Evolutionary conservation across 1,140 invertebrate genomes (phyloP), one percentile per base, ranked within the genome.

Genomic region (Octopus sinensis): DNA sequence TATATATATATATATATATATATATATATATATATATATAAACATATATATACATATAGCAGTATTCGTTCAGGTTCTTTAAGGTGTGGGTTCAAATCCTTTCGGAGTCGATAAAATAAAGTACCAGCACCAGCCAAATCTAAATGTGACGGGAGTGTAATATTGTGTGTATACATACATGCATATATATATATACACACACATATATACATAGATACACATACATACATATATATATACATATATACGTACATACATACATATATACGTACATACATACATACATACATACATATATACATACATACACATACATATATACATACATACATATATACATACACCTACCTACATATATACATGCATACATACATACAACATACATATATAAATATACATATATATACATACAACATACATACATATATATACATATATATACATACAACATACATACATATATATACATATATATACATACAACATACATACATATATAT

Each of bases 161-260:
- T 62, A 6, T 62, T 6, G 56, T 6, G 17, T 62, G 17, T 62
- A 62, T 62, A 62, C 17, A 62, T 62, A 62, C 17, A 62, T 62
- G 17, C 17, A 62, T 62, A 62, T 62, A 62, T 62, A 62, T 62
- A 62, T 62, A 62, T 62, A 62, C 17, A 62, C 17, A 62, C 17
- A 62, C 17, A 62, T 62, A 62, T 62, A 62, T 17, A 62, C 56
- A 62, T 62, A 62, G 6, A 62, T 62, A 62, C 17, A 62, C 17
- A 62, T 62, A 62, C 53, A 17, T 52, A 17, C 10, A n/a, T 79
- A 17, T 54, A 79, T 79, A 52, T 79, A 79, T 54, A 79, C 9
- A 43, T 79, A 79, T 79, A 79, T 79, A 79, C 53, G 53, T 79
- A 79, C 53, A 79, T 79, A 79, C 53, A 79, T 52, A 43, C 52